Conservation (phyloP, 2,888 invertebrate genomes). For the Euplexia lucipara region DNA sequence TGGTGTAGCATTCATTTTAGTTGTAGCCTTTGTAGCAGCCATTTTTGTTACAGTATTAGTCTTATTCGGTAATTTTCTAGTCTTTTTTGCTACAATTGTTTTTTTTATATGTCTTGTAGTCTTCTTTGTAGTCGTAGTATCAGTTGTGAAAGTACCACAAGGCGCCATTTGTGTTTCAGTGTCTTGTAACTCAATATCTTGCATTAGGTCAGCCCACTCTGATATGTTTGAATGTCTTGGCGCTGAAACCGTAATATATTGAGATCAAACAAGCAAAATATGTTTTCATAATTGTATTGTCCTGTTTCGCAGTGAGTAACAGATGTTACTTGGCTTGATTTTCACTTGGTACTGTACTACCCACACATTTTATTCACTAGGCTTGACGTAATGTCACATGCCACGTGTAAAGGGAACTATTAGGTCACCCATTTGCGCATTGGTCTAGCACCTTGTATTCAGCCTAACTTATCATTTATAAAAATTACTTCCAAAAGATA, state of each 20-base stretch:
- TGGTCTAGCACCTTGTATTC: no score
- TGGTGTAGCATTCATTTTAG: neutral
- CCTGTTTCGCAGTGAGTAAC: neutral
- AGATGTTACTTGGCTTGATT: no score
- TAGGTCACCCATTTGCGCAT: no score
- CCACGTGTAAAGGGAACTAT: no score
- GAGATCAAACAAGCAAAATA: neutral
- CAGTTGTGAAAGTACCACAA: neutral
- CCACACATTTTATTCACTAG: no score
- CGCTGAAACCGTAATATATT: slow-evolving; percentile 40
- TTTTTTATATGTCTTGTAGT: no score
- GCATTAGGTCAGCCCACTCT: slow-evolving; percentile 1
- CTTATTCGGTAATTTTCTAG: neutral
- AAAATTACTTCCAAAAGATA: no score
- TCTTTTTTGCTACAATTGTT: neutral
- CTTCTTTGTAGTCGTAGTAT: neutral
- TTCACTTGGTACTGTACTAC: no score
- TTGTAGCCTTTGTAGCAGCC: neutral
- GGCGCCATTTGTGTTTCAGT: neutral
- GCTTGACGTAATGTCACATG: no score
- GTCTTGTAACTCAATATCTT: neutral
- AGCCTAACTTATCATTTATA: no score
- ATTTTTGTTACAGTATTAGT: neutral
- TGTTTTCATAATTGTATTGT: neutral
- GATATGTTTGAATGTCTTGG: slow-evolving; percentile 5